Conservation (phyloP, 2,888 invertebrate species). For the Hyles lineata region DNA sequence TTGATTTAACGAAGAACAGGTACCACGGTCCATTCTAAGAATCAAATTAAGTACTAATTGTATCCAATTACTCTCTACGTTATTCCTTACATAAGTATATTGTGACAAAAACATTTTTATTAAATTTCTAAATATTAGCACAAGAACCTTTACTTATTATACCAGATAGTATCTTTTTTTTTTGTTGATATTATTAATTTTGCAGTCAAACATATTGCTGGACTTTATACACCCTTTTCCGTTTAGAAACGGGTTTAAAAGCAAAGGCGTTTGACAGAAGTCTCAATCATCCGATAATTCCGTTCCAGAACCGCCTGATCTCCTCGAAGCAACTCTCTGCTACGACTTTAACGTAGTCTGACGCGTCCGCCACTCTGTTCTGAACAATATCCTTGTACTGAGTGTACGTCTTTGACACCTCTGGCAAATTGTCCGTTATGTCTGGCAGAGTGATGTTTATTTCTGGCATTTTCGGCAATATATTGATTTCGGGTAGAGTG, state of each 20-base stretch:
- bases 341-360: constrained; percentile 80
- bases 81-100: constrained; percentile 7
- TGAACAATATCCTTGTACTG: constrained; percentile 78
- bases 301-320: constrained; percentile 70
- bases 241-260: constrained; percentile 25
- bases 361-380: constrained; percentile 79
- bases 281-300: constrained; percentile 63
- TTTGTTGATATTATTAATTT: background rate
- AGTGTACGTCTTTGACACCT: constrained; percentile 68
- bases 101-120: background rate
- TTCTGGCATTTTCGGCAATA: constrained; percentile 50
- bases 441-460: constrained; percentile 67
- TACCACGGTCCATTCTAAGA: background rate
- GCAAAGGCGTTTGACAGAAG: constrained; percentile 29
- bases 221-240: constrained; percentile 8
- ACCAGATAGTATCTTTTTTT: background rate
- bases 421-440: constrained; percentile 66
- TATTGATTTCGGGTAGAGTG: constrained; percentile 38
- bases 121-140: background rate
- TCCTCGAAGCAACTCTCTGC: constrained; percentile 82
- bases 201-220: background rate
- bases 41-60: constrained; percentile 21
- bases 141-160: constrained; percentile 5
- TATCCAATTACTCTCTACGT: background rate
- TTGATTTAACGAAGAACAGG: background rate